These are phyloP conservation scores for Nothura maculosa DNA, from an alignment of 2,797 vertebrate genomes.

Conservation along the genomic window DNA sequence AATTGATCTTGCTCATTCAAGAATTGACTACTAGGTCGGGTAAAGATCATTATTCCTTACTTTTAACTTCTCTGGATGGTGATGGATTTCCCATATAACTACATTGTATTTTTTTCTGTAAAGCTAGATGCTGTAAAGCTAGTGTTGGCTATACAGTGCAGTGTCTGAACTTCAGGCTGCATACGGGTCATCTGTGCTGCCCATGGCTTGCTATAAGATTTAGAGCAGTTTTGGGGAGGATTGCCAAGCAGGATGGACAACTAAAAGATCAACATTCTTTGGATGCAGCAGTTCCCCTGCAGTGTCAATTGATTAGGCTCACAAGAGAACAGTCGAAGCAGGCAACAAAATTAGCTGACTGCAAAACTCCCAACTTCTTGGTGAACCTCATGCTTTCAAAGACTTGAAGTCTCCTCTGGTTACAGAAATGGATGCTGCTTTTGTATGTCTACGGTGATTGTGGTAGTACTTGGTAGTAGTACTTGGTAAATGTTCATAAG, in stretches of 20 bases:
- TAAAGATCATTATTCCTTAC: conserved; percentile 14
- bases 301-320: background rate
- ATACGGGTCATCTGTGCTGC: rapidly evolving
- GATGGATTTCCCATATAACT: conserved; percentile 35
- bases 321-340: background rate
- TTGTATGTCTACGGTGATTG: background rate
- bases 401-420: rapidly evolving
- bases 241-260: background rate
- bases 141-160: background rate
- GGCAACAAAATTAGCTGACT: background rate
- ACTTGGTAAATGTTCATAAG: background rate
- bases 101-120: background rate
- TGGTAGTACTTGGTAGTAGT: background rate
- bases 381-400: background rate
- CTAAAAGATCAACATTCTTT: background rate
- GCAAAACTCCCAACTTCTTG: background rate
- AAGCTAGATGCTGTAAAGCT: background rate
- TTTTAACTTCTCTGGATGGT: background rate
- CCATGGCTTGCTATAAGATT: rapidly evolving
- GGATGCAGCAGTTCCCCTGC: rapidly evolving
- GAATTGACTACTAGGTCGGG: background rate
- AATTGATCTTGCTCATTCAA: conserved; percentile 1
- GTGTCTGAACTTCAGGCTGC: background rate
- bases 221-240: background rate
- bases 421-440: background rate